Evolutionary conservation across 2,797 vertebrate genomes (phyloP).

Genomic region (Calcarius lapponicus): DNA sequence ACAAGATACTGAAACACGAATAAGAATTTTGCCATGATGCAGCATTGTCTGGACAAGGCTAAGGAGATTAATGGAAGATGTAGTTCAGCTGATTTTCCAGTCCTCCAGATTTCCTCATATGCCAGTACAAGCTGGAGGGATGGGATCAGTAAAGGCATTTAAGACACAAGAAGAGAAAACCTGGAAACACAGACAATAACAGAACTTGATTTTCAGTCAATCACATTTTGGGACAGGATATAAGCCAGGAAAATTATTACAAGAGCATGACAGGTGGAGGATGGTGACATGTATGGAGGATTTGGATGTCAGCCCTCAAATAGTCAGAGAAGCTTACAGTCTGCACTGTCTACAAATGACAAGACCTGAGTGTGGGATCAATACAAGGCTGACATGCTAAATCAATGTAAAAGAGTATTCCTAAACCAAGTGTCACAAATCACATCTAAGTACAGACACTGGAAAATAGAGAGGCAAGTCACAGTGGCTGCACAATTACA

Average conservation of each 20-base stretch:
- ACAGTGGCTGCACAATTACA: background rate
- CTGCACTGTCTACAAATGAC: background rate
- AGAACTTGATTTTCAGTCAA: background rate
- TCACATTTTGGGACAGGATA: background rate
- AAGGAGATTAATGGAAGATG: background rate
- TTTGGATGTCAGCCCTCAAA: slow-evolving; percentile 5
- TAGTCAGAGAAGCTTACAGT: background rate
- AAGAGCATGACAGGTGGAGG: background rate
- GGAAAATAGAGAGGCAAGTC: background rate
- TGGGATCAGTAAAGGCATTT: background rate
- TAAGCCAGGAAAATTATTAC: background rate
- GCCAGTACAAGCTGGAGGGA: background rate
- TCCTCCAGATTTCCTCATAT: background rate
- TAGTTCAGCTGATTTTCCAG: background rate
- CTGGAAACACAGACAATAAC: background rate
- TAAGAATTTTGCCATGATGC: background rate
- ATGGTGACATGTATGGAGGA: rapidly evolving
- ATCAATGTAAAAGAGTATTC: slow-evolving; percentile 19
- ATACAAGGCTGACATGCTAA: background rate
- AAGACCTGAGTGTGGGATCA: background rate
- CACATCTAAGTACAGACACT: background rate
- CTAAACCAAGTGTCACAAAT: background rate
- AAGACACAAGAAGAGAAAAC: background rate
- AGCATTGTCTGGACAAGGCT: background rate
- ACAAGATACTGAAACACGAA: background rate